Percentiles rank a stretch among this genome's conserved stretches.
phyloP scores from a whole-genome alignment of 2,888 invertebrate genomes.

The Caenorhabditis sp. region DNA sequence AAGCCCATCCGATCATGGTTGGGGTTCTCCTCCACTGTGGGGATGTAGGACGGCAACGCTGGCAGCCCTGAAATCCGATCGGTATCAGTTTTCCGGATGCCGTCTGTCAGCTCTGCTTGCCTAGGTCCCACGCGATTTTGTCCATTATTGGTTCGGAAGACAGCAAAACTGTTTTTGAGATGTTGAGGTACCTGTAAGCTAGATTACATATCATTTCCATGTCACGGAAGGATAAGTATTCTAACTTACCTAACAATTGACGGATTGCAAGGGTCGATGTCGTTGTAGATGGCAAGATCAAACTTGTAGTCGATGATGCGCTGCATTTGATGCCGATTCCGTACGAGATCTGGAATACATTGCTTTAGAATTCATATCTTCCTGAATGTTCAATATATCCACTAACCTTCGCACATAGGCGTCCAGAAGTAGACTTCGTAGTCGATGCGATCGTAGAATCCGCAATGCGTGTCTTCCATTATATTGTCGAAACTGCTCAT shows the following conservation, averaged over 20 bases:
- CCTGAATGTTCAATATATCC: not conserved
- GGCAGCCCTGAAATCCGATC: conserved; percentile 58
- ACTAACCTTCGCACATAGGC: conserved; percentile 49
- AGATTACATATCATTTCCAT: conserved; percentile 69
- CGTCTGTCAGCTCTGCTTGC: conserved; percentile 32
- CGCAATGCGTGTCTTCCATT: conserved; percentile 43
- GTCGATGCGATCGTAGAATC: conserved; percentile 43
- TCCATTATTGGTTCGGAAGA: conserved; percentile 63
- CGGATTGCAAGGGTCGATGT: conserved; percentile 58
- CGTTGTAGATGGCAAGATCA: conserved; percentile 57
- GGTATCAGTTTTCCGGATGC: conserved; percentile 29
- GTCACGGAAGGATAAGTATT: conserved; percentile 63
- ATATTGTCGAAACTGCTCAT: conserved; percentile 20
- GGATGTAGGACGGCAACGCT: conserved; percentile 49
- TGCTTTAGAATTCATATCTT: not conserved
- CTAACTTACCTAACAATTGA: conserved; percentile 63
- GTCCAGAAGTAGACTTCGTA: conserved; percentile 49
- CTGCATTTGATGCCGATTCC: conserved; percentile 30
- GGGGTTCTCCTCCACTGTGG: conserved; percentile 56
- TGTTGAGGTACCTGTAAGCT: conserved; percentile 64
- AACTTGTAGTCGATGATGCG: conserved; percentile 50
- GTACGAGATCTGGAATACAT: conserved; percentile 33
- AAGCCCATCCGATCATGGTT: conserved; percentile 60
- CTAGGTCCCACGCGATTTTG: conserved; percentile 52
- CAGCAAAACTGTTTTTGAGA: conserved; percentile 48